Percentiles rank a stretch among this genome's conserved stretches.
Evolutionary conservation across 2,888 invertebrate genomes (phyloP).

Genomic region (Pollenia griseotomentosa): DNA sequence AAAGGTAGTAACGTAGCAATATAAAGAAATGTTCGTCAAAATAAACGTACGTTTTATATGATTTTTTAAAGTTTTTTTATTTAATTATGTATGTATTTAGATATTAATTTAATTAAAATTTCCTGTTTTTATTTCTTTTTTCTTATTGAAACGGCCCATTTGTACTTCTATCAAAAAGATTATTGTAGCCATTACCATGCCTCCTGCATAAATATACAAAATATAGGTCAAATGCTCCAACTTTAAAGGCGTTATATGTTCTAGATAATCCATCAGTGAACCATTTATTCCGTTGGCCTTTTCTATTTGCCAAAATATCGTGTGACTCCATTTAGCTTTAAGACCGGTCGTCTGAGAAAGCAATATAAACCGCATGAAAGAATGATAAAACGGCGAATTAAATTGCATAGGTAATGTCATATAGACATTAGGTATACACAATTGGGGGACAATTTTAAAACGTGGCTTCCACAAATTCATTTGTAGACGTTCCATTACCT

Average conservation of each 20-base stretch:
- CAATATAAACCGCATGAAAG: conserved; percentile 72
- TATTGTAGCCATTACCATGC: conserved; percentile 33
- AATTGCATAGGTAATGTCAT: conserved; percentile 79
- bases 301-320: conserved; percentile 72
- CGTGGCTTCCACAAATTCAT: conserved; percentile 73
- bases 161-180: conserved; percentile 42
- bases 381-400: conserved; percentile 78
- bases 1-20: no score
- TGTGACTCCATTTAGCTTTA: conserved; percentile 69
- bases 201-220: conserved; percentile 55
- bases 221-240: conserved; percentile 71
- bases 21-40: no score
- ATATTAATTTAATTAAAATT: neutral
- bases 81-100: neutral
- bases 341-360: conserved; percentile 62
- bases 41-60: no score
- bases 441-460: conserved; percentile 70
- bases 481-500: conserved; percentile 66
- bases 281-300: conserved; percentile 42
- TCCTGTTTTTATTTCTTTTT: neutral
- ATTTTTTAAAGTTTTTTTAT: no score
- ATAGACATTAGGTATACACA: conserved; percentile 76
- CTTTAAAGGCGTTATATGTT: conserved; percentile 64
- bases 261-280: conserved; percentile 30
- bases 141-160: neutral